A percentile compares a stretch with the other conserved stretches of the same genome.
phyloP scores from a whole-genome alignment of 2,888 invertebrate species.

The Clanis bilineata region DNA sequence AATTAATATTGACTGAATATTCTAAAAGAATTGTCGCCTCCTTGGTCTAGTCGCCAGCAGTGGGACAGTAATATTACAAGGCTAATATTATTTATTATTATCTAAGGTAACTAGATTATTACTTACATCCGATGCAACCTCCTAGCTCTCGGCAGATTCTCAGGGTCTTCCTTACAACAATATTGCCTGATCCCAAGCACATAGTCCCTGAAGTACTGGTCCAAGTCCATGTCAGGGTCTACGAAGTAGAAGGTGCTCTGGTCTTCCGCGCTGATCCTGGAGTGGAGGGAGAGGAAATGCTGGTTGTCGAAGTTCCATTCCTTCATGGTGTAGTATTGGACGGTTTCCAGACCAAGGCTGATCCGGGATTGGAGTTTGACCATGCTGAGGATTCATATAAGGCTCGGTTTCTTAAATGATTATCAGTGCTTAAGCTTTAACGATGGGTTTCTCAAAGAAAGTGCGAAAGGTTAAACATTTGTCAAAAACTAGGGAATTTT shows the following conservation, averaged over 20 bases:
- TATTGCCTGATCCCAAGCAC: conserved; percentile 90
- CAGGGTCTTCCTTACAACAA: conserved; percentile 90
- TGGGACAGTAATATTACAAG: too few relatives aligned
- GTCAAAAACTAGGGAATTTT: too few relatives aligned
- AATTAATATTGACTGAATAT: too few relatives aligned
- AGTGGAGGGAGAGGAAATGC: conserved; percentile 80
- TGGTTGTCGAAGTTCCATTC: conserved; percentile 90
- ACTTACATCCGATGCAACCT: conserved; percentile 83
- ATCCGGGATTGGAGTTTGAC: conserved; percentile 85
- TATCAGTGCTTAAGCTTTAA: too few relatives aligned
- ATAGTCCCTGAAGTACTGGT: conserved; percentile 73
- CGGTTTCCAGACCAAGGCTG: conserved; percentile 83
- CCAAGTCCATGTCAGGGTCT: conserved; percentile 45
- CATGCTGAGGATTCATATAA: conserved; percentile 76
- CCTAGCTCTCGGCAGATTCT: conserved; percentile 87
- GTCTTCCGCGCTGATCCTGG: conserved; percentile 80
- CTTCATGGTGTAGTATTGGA: conserved; percentile 91
- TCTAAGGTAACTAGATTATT: background rate
- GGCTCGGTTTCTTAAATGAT: too few relatives aligned
- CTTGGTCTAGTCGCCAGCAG: too few relatives aligned
- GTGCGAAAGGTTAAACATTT: too few relatives aligned
- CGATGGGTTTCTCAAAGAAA: too few relatives aligned
- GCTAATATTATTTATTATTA: too few relatives aligned
- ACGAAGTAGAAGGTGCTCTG: conserved; percentile 83
- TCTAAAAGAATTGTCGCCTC: too few relatives aligned